phyloP scores from a whole-genome alignment of 2,797 vertebrate genomes.

The Sebastes oblongus region DNA sequence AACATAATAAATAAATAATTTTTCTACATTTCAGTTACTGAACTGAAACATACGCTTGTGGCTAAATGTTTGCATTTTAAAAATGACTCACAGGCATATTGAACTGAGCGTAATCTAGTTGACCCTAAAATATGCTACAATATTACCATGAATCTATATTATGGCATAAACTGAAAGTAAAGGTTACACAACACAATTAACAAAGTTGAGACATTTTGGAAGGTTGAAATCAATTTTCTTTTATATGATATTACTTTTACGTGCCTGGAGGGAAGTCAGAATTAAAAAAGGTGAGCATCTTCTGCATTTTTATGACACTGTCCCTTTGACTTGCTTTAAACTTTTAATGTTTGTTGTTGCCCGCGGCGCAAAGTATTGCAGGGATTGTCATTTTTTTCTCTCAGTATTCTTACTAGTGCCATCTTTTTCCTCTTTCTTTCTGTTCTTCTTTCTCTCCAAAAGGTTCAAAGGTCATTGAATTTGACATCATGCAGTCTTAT shows the following conservation, averaged over 20 bases:
- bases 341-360: conserved; percentile 29
- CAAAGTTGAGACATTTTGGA: background rate
- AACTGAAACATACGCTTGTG: background rate
- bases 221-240: conserved; percentile 5
- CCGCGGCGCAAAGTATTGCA: background rate
- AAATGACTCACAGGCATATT: background rate
- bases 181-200: background rate
- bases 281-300: conserved; percentile 18
- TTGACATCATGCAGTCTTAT: conserved; percentile 12
- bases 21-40: background rate
- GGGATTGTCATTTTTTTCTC: background rate
- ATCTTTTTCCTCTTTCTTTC: background rate
- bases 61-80: background rate
- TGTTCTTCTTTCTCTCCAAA: background rate
- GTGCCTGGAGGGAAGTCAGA: background rate
- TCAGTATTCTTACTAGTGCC: background rate
- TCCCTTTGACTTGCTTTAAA: conserved; percentile 21
- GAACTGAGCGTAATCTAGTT: background rate
- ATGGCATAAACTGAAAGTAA: background rate
- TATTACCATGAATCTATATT: conserved; percentile 3
- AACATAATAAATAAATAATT: too few species aligned
- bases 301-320: conserved; percentile 27
- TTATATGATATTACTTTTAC: background rate
- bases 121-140: background rate
- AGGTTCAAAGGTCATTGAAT: conserved; percentile 32